Conservation (phyloP, 2,113 vertebrate species). For the Saguinus imperator region DNA sequence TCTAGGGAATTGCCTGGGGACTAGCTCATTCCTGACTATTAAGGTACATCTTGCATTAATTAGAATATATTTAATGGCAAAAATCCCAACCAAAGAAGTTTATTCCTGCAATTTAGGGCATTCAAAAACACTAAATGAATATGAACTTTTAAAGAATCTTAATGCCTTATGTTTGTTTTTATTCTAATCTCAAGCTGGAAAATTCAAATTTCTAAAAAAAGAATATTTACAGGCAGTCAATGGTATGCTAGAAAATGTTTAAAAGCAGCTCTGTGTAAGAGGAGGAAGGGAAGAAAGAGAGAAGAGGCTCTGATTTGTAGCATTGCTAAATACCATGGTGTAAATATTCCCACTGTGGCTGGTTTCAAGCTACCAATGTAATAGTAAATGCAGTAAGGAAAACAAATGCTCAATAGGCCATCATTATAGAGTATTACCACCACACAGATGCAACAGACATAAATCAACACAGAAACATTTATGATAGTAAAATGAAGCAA, state of each 20-base stretch:
- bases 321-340: not conserved
- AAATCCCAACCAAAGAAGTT: not conserved
- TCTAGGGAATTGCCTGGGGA: not conserved
- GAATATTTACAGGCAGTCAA: not conserved
- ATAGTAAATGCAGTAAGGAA: not conserved
- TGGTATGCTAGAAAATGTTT: not conserved
- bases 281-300: not conserved
- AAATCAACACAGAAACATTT: not conserved
- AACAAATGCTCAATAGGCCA: not conserved
- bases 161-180: not conserved
- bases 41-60: not conserved
- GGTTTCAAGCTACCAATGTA: not conserved
- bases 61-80: not conserved
- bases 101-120: not conserved
- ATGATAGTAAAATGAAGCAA: not conserved
- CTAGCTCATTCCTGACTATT: not conserved
- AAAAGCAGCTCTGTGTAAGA: not conserved
- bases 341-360: not conserved
- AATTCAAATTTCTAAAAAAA: not conserved
- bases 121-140: not conserved
- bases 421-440: not conserved
- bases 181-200: not conserved
- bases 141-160: not conserved
- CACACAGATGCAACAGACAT: not conserved
- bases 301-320: not conserved